Percentiles rank a stretch among this genome's conserved stretches.
Evolutionary conservation across 2,113 vertebrate species (phyloP).

Genomic region (Triplophysa tibetana): DNA sequence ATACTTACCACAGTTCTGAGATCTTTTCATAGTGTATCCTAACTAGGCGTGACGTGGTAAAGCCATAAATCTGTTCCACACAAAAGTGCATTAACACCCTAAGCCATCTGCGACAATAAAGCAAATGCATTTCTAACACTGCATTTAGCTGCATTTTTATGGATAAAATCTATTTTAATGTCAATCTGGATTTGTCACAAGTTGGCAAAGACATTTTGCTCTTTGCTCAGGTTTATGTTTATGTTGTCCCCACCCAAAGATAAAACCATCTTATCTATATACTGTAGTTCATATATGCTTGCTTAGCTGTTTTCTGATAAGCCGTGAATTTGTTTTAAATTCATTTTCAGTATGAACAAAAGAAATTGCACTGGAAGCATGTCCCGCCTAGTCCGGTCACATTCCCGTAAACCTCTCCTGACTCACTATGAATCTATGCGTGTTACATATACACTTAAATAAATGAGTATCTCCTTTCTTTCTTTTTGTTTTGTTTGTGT

Average conservation of each 20-base stretch:
- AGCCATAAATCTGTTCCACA: not conserved
- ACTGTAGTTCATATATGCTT: too few species aligned
- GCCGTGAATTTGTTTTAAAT: too few species aligned
- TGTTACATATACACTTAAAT: not conserved
- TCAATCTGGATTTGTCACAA: not conserved
- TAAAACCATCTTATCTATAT: too few species aligned
- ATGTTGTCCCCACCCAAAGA: too few species aligned
- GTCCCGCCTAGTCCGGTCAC: not conserved
- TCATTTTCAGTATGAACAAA: too few species aligned
- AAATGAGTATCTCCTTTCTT: not conserved
- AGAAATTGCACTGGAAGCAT: not conserved
- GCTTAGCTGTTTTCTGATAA: too few species aligned
- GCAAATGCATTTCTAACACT: too few species aligned
- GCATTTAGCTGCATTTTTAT: too few species aligned
- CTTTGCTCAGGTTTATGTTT: too few species aligned
- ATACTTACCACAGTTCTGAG: not conserved
- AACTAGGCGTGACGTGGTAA: not conserved
- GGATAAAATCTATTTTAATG: too few species aligned
- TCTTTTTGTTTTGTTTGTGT: not conserved
- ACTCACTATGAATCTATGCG: not conserved
- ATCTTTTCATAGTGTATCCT: not conserved
- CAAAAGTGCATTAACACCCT: not conserved
- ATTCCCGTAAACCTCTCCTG: not conserved
- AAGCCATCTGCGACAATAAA: not conserved
- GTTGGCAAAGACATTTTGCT: too few species aligned